Evolutionary conservation across 2,888 invertebrate species (phyloP), one percentile per base, ranked within the genome.

Genomic region (Pemphredon lugubris): DNA sequence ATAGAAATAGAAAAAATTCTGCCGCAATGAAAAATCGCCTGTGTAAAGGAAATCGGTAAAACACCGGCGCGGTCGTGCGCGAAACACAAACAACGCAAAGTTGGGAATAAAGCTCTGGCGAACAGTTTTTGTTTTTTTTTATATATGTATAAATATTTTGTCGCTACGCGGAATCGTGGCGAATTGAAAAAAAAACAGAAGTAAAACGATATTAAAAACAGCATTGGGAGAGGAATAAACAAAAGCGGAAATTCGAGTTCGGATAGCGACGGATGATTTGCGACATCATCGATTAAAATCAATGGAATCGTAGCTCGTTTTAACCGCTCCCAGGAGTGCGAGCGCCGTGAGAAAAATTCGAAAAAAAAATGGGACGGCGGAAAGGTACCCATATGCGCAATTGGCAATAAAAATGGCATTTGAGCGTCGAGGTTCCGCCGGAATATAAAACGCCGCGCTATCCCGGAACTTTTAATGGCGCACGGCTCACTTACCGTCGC

Each of bases 391-490:
- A 3, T 40, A 55, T 40, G 20, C n/a, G 21, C 16, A 34, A 13
- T 20, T 21, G 9, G 47, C 11, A 48, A 67, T 54, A 63, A 63
- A 67, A 63, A 54, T n/a, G 18, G 14, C 23, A 14, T 5, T 5
- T 21, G 40, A 13, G 20, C 48, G 14, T 40, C 30, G 14, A 45
- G 26, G 42, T 32, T 21, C 45, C n/a, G 14, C n/a, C 26, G 21
- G 14, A 2, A 14, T n/a, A 30, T 30, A 26, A 47, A 47, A 26
- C 14, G 13, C 44, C 21, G 2, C 21, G 44, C 3, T 45, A 14
- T 14, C 44, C 14, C 23, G 11, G 45, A 47, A 65, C 55, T 57
- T 57, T 50, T 50, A 68, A 55, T 48, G 55, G 30, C 42, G 48
- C 37, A 21, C 14, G 55, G 50, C 37, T 50, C 48, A 51, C 50